Conservation (phyloP, 2,888 invertebrate genomes). For the Dasypolia templi region DNA sequence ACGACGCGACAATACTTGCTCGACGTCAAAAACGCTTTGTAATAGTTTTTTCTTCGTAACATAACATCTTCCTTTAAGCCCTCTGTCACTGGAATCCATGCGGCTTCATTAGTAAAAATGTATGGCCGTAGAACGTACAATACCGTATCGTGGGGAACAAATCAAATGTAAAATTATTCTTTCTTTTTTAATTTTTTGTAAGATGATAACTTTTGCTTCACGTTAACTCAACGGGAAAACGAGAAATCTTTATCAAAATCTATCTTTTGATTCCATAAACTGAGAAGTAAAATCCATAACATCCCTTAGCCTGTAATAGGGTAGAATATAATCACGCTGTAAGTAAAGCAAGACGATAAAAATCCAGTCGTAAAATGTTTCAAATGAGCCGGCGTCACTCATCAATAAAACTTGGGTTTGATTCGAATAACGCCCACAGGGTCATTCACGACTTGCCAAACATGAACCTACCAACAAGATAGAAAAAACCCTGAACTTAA, state of each 20-base stretch:
- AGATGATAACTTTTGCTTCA: constrained; percentile 22
- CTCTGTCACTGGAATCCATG: not conserved
- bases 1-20: constrained; percentile 76
- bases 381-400: constrained; percentile 55
- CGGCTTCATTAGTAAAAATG: not conserved
- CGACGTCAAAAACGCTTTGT: constrained; percentile 46
- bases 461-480: not conserved
- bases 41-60: constrained; percentile 29
- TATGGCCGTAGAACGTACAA: not conserved
- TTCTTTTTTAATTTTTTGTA: constrained; percentile 11
- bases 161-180: constrained; percentile 27
- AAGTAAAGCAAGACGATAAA: constrained; percentile 61
- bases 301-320: constrained; percentile 36
- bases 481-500: not conserved
- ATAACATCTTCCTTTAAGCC: constrained; percentile 11
- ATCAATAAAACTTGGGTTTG: constrained; percentile 58
- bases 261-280: constrained; percentile 47
- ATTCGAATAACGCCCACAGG: constrained; percentile 24
- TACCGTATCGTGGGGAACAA: not conserved
- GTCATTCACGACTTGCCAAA: constrained; percentile 38
- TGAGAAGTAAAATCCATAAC: constrained; percentile 37
- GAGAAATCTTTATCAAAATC: constrained; percentile 36
- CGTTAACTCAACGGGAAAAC: constrained; percentile 31
- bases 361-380: constrained; percentile 61
- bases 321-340: constrained; percentile 56